Evolutionary conservation across 2,113 vertebrate species (phyloP).

Genomic region (Anarrhichthys ocellatus): DNA sequence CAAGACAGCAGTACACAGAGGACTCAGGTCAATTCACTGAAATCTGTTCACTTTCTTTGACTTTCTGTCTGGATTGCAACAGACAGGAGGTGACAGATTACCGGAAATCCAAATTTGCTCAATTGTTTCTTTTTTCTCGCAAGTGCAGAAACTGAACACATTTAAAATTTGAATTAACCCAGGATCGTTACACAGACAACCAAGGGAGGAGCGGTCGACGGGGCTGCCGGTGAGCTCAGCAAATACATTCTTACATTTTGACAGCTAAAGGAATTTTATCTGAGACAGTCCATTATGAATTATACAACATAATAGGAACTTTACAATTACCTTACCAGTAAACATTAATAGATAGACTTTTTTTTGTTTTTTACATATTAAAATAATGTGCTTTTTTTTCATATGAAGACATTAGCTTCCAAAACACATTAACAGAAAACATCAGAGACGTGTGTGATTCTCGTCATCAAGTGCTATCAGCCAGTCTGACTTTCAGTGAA

Average conservation of each 20-base stretch:
- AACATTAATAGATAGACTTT: conserved; percentile 86
- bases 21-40: conserved; percentile 41
- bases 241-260: conserved; percentile 78
- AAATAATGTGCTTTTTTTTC: conserved; percentile 82
- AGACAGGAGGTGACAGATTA: conserved; percentile 11
- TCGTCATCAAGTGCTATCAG: conserved; percentile 73
- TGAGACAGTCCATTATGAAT: conserved; percentile 65
- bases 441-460: conserved; percentile 50
- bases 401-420: conserved; percentile 56
- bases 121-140: conserved; percentile 8
- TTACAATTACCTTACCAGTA: conserved; percentile 81
- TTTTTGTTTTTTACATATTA: conserved; percentile 83
- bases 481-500: conserved; percentile 38
- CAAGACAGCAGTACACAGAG: conserved; percentile 64
- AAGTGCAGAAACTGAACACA: conserved; percentile 14
- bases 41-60: conserved; percentile 52
- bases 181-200: conserved; percentile 57
- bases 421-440: conserved; percentile 58
- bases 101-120: neutral
- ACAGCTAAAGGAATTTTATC: conserved; percentile 73
- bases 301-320: conserved; percentile 81
- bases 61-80: conserved; percentile 24
- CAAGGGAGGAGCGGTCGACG: conserved; percentile 44
- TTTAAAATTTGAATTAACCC: conserved; percentile 45
- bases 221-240: conserved; percentile 66